These are phyloP conservation scores for Drosophila mercatorum DNA, from an alignment of 2,888 invertebrate species.

Conservation along the genomic window DNA sequence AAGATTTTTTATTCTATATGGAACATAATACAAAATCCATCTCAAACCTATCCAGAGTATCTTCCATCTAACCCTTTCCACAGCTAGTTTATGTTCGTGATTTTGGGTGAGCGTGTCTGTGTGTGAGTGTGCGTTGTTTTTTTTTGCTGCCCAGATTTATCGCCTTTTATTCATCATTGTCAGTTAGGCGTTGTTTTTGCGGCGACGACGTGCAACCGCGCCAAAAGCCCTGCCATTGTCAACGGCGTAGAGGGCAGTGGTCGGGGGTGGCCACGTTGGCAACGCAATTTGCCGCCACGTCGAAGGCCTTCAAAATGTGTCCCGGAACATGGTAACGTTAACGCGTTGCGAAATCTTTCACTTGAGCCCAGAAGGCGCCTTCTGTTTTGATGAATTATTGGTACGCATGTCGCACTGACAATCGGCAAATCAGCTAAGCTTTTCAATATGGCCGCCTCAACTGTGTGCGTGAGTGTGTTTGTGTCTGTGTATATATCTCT, in stretches of 20 bases:
- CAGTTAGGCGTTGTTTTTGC: constrained; percentile 69
- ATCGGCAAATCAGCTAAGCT: constrained; percentile 73
- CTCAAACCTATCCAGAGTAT: background rate
- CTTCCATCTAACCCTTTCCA: background rate
- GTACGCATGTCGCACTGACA: constrained; percentile 77
- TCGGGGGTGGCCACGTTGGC: constrained; percentile 5
- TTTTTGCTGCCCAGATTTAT: constrained; percentile 66
- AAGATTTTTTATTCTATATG: too few species aligned
- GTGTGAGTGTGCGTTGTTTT: constrained; percentile 1
- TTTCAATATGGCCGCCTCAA: constrained; percentile 53
- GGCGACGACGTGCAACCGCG: constrained; percentile 74
- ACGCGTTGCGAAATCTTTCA: constrained; percentile 54
- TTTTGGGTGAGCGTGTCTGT: constrained; percentile 16
- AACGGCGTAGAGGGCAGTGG: background rate
- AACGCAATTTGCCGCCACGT: constrained; percentile 80
- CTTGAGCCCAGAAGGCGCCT: constrained; percentile 56
- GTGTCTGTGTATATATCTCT: background rate
- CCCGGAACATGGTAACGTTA: constrained; percentile 40
- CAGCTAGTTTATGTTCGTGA: constrained; percentile 3
- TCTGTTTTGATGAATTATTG: constrained; percentile 78
- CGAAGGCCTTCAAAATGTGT: constrained; percentile 70
- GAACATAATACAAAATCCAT: background rate
- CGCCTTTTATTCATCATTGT: constrained; percentile 80
- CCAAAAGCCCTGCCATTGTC: constrained; percentile 30
- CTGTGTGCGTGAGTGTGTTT: constrained; percentile 16